Evolutionary conservation across 2,797 vertebrate genomes (phyloP), one percentile per base, ranked within the genome.

Genomic region (Falco cherrug): DNA sequence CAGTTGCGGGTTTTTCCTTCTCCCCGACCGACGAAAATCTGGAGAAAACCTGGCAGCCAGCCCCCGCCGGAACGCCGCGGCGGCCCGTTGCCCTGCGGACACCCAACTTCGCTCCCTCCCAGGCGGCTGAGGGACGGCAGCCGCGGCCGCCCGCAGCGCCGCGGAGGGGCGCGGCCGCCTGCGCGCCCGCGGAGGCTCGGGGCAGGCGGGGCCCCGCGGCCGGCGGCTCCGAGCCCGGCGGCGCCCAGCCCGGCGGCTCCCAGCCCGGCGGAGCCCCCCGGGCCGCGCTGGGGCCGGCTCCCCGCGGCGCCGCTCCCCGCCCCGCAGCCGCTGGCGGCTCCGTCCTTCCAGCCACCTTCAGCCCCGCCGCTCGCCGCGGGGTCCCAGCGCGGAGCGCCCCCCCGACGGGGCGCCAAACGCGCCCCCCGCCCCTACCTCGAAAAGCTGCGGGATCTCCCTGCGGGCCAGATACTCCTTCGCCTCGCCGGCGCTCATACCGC

Each of bases 381-480:
- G 64, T 87, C 79, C 90, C 77, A 1, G 60, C 45, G 74, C 80
- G 29, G 65, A 82, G 61, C 84, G 64, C 9, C 65, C 65, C 15
- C 60, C 39, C 57, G 82, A 95, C 86, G 94, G 94, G 69, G 74
- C 59, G 82, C 26, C 79, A 70, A 75, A 35, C 16, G 86, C 33
- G 48, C 24, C 26, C 60, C 21, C 11, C 39, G 22, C 79, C 6
- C 99, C 98, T 98, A 99, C 99, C 99, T 99, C 99, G 97, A 99
- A 99, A 61, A 99, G 99, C 98, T 99, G 99, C 84, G 99, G 99
- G 95, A 99, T 99, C 98, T 99, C 99, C 97, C 98, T 98, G 93
- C 98, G 98, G 84, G 99, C 98, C 96, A 99, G 99, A 90, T 99
- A 99, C 95, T 99, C 99, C 98, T 99, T 99, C 76, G 99, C 99